Percentiles rank a stretch among this genome's conserved stretches.
These are phyloP conservation scores for Callorhinus ursinus DNA, from an alignment of 2,113 vertebrate species.

Conservation along the genomic window DNA sequence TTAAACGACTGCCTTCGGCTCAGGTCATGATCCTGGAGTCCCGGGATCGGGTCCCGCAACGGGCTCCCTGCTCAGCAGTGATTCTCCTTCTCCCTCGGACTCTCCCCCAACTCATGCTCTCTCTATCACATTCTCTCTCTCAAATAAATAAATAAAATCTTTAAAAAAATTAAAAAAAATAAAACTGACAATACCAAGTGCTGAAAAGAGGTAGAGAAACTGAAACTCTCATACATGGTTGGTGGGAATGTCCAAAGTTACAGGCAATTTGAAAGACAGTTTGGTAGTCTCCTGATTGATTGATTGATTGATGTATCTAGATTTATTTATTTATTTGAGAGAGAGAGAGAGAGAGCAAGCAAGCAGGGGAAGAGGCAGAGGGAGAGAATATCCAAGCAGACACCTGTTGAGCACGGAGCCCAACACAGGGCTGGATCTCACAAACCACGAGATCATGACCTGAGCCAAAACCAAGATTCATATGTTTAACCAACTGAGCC, in stretches of 20 bases:
- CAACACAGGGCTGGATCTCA: neutral
- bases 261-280: neutral
- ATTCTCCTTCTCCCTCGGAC: no score
- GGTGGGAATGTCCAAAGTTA: neutral
- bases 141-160: no score
- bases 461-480: neutral
- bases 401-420: neutral
- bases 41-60: no score
- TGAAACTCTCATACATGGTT: neutral
- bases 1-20: no score
- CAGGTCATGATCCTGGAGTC: no score
- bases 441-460: neutral
- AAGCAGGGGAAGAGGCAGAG: neutral
- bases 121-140: no score
- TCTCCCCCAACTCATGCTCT: no score
- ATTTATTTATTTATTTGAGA: neutral
- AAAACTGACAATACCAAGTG: neutral
- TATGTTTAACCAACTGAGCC: neutral
- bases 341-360: neutral
- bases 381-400: neutral
- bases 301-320: neutral
- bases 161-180: neutral
- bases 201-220: neutral
- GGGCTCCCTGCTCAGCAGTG: no score
- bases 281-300: neutral